Percentiles rank a stretch among this genome's conserved stretches.
Conservation (phyloP, 2,797 vertebrate species). For the Cuculus canorus region DNA sequence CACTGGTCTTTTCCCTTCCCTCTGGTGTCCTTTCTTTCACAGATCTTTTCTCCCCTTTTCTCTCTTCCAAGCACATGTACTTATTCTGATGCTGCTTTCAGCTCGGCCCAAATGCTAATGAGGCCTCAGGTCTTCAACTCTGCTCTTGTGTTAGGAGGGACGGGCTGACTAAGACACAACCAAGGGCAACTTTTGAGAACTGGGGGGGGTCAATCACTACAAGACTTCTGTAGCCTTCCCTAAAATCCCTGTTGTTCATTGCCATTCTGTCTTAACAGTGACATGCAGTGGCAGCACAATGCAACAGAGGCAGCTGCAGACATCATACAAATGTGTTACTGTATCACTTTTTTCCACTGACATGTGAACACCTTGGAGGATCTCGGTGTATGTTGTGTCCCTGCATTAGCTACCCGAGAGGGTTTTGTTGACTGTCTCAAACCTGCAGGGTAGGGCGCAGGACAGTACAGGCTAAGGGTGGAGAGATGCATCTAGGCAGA, state of each 20-base stretch:
- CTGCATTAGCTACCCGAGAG: not conserved
- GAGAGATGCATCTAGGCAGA: rapidly evolving
- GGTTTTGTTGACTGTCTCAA: not conserved
- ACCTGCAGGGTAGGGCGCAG: rapidly evolving
- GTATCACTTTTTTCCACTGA: not conserved
- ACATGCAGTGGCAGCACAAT: constrained; percentile 15
- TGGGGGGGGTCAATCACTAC: not conserved
- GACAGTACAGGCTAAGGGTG: not conserved
- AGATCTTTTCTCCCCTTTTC: not conserved
- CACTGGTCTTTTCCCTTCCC: not conserved
- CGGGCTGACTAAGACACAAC: not conserved
- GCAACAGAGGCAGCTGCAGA: constrained; percentile 4
- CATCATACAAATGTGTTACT: not conserved
- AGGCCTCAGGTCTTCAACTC: not conserved
- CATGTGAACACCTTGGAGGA: not conserved
- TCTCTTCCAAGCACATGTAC: not conserved
- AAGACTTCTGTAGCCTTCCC: not conserved
- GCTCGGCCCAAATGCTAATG: not conserved
- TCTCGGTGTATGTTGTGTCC: not conserved
- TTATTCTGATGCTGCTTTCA: not conserved
- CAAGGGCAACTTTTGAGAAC: not conserved
- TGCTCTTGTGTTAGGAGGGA: not conserved
- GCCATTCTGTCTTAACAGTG: constrained; percentile 8
- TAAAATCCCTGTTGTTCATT: not conserved
- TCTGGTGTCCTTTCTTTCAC: not conserved